Evolutionary conservation across 2,888 invertebrate genomes (phyloP).

Genomic region (Nomada fucata): DNA sequence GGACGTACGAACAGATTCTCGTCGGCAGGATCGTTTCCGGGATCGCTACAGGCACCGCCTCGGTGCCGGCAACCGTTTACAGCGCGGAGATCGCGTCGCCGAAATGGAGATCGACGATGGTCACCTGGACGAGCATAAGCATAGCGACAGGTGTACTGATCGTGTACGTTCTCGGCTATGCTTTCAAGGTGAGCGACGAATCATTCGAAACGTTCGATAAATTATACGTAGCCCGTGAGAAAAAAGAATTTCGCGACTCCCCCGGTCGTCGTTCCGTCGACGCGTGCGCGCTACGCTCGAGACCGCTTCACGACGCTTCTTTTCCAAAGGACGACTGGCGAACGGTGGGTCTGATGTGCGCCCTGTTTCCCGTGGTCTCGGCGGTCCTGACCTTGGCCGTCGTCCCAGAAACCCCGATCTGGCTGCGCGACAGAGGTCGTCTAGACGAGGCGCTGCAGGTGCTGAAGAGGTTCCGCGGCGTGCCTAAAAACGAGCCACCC

Average conservation of each 20-base stretch:
- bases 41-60: conserved; percentile 85
- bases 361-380: conserved; percentile 83
- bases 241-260: too few species aligned
- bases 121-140: conserved; percentile 86
- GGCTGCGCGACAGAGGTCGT: conserved; percentile 85
- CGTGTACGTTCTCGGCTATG: conserved; percentile 85
- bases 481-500: conserved; percentile 68
- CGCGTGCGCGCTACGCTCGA: too few species aligned
- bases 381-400: conserved; percentile 82
- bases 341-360: conserved; percentile 83
- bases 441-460: conserved; percentile 84
- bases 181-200: conserved; percentile 82
- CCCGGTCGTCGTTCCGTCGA: background rate
- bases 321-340: conserved; percentile 84
- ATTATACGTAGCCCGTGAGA: too few species aligned
- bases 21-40: conserved; percentile 85
- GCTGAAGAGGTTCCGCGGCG: conserved; percentile 83
- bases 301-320: conserved; percentile 30
- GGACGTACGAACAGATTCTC: conserved; percentile 82
- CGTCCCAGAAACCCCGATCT: conserved; percentile 86
- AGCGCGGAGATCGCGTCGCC: conserved; percentile 85
- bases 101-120: conserved; percentile 84
- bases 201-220: accelerated
- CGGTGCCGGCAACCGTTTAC: conserved; percentile 86
- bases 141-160: conserved; percentile 85